Percentiles rank a stretch among this genome's conserved stretches.
These are phyloP conservation scores for Hemiprocne comata DNA, from an alignment of 2,113 vertebrate species.

Conservation along the genomic window DNA sequence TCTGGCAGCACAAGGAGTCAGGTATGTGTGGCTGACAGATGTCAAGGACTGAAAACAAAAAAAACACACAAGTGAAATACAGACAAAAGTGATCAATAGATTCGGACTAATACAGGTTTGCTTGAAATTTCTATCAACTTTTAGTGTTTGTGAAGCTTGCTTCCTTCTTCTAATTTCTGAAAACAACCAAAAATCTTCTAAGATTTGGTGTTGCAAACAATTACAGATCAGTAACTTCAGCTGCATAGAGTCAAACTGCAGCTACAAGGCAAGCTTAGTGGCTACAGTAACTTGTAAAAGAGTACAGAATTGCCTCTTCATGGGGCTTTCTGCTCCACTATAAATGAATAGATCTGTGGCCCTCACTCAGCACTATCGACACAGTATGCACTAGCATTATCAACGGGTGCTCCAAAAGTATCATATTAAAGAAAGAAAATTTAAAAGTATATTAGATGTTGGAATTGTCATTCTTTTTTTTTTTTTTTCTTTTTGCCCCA, in stretches of 20 bases:
- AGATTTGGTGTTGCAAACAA: background rate
- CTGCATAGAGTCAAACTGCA: background rate
- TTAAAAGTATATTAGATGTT: background rate
- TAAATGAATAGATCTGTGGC: background rate
- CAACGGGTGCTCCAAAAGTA: background rate
- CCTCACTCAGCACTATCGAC: background rate
- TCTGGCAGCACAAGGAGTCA: background rate
- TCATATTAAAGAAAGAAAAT: background rate
- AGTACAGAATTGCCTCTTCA: background rate
- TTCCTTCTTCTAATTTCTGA: background rate
- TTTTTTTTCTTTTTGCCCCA: no score
- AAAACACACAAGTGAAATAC: background rate
- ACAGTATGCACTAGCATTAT: background rate
- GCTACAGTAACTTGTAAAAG: background rate
- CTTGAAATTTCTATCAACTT: background rate
- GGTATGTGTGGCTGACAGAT: accelerated
- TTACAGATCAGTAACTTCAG: background rate
- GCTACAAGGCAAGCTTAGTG: background rate
- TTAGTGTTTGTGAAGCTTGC: background rate
- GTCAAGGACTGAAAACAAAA: background rate
- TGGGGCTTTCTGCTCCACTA: background rate
- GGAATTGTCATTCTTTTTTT: background rate
- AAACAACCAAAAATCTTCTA: background rate
- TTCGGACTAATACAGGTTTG: background rate
- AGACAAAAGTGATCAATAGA: background rate